Base-by-base conservation (phyloP, 2,113 vertebrate genomes). In the Hemiprocne comata region DNA sequence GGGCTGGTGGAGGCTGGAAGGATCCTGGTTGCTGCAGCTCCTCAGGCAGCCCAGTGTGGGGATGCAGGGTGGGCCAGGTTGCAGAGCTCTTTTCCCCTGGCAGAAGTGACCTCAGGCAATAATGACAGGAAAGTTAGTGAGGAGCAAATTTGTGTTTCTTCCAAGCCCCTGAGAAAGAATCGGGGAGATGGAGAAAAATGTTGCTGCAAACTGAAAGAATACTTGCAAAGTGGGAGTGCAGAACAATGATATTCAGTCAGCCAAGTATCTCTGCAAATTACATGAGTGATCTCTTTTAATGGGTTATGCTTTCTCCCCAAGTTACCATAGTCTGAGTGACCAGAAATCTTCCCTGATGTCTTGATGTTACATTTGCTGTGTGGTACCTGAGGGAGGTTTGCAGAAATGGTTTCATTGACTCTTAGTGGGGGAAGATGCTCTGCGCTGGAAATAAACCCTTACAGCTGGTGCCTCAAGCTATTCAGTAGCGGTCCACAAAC, bases 231-330 rank as follows among this genome's bases (percentile, higher is more conserved):
- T 57, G 42, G 1, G 3, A 73, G 42, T 57, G 53, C 40, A 28
- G 51, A 42, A 3, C 17, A 10, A 7, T 17, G 50, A 46, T 82
- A 20, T 60, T 80, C 72, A 57, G 82, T 79, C 62, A 57, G 69
- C 51, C 76, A 86, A 33, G 36, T 70, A 61, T 8, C 57, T 90
- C 85, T 74, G 73, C 48, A 77, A 83, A 73, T 92, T 64, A 64
- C 33, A 67, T 0, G 0, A 80, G 42, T 0, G 0, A 17, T 67
- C 61, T 74, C 83, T 90, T 91, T 85, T 85, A 38, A 65, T 1
- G 1, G 54, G 21, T 53, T 77, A 38, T 55, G 48, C 12, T 92
- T 87, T 93, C 38, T 66, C 20, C 76, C 65, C 48, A 60, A 55
- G 48, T 92, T 66, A 60, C 33, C 72, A 28, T 24, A 67, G 25